Conservation (phyloP, 2,888 invertebrate species). For the Cephalotes varians region DNA sequence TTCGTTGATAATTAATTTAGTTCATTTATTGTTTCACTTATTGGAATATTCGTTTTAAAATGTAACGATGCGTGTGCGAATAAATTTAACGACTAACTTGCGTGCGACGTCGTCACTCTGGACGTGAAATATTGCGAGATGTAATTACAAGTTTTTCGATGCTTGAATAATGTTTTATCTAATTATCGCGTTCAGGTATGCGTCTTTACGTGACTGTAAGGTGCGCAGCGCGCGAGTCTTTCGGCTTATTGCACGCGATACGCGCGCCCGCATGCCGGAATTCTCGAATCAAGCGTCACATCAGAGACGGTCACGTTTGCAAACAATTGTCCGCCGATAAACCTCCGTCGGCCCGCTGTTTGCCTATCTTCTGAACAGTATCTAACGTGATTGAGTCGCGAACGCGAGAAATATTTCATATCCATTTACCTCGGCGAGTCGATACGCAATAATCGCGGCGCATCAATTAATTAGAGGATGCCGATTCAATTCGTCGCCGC, state of each 20-base stretch:
- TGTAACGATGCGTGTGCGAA: conserved; percentile 5
- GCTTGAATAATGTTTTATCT: conserved; percentile 21
- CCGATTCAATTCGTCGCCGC: neutral
- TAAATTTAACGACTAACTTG: conserved; percentile 39
- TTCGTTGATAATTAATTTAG: conserved; percentile 14
- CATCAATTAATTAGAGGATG: conserved; percentile 40
- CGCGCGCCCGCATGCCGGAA: conserved; percentile 40
- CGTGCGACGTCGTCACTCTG: conserved; percentile 13
- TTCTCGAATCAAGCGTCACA: conserved; percentile 46
- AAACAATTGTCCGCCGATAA: conserved; percentile 55
- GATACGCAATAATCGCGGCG: conserved; percentile 37
- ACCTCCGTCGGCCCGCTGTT: conserved; percentile 51
- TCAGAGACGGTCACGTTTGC: conserved; percentile 49
- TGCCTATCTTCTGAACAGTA: conserved; percentile 46
- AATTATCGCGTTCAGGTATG: conserved; percentile 24
- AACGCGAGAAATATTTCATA: conserved; percentile 57
- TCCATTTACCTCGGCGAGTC: conserved; percentile 53
- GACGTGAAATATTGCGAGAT: neutral
- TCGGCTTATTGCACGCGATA: conserved; percentile 15
- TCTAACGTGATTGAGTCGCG: conserved; percentile 56
- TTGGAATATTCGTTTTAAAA: neutral
- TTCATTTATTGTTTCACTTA: neutral
- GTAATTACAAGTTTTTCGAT: conserved; percentile 33
- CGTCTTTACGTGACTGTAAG: neutral
- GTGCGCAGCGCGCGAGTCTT: neutral